Base-by-base conservation (phyloP, 2,888 invertebrate genomes). In the Argyra leucocephala region DNA sequence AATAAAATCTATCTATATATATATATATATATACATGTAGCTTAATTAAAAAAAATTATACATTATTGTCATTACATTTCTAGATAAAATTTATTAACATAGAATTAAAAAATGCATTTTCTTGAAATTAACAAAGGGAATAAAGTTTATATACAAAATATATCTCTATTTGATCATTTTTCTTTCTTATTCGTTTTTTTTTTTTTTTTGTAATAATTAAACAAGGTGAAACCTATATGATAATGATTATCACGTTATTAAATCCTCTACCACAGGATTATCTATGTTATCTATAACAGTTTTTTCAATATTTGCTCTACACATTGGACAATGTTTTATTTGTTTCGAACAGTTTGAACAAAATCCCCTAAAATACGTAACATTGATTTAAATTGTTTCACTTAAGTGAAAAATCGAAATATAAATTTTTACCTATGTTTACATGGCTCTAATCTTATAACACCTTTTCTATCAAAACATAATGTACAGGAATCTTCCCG, bases 321-420 rank as follows among this genome's bases (percentile, higher is more conserved):
- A 96, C 84, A 95, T 86, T 18, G 96, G 96, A 78, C 96, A 96
- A 71, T 87, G 88, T 70, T 86, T 85, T 70, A 96, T 76, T 76
- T 90, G 89, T 66, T 86, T 82, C 18, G 89, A 87, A 82, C 93
- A 93, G 18, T 84, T 81, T 62, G 83, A 83, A 81, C 96, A 96
- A 81, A 95, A 93, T 57, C 93, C 94, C 80, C 92, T 85, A 81
- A 63, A 83, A 82, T 22, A 1, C 57, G 1, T 6, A 57, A 57
- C 7, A 4, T 21, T 21, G 18, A 57, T 57, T 57, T 21, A 57
- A 21, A 3, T 21, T 57, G 7, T 7, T 21, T 12, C 15, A 57
- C 57, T 7, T 7, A n/a, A 57, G 12, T 7, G 12, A 57, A 15
- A n/a, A 57, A 57, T 1, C 57, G 18, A 57, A 6, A 5, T 12